phyloP scores from a whole-genome alignment of 2,888 invertebrate genomes.

The Scaptomyza reducta region DNA sequence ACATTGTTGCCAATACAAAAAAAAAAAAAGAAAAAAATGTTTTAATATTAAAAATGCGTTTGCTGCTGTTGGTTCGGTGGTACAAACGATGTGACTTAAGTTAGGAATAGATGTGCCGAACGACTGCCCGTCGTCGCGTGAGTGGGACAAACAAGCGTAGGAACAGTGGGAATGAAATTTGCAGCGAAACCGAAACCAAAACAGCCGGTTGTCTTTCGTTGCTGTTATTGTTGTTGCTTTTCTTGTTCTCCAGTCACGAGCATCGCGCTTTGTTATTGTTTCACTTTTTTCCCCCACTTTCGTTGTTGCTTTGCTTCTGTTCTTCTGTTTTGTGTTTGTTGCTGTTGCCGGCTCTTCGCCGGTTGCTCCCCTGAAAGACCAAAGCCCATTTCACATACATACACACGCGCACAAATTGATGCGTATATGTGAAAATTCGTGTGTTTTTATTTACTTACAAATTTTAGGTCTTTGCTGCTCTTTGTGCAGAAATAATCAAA shows the following conservation, averaged over 20 bases:
- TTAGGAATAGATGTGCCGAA: slow-evolving; percentile 7
- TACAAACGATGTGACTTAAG: slow-evolving; percentile 22
- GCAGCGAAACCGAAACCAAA: slow-evolving; percentile 37
- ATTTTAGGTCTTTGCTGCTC: slow-evolving; percentile 41
- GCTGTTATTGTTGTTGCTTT: slow-evolving; percentile 7
- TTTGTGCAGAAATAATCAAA: slow-evolving; percentile 46
- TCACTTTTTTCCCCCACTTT: slow-evolving; percentile 22
- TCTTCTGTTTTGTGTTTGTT: slow-evolving; percentile 54
- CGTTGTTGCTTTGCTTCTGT: slow-evolving; percentile 32
- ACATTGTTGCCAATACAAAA: no score
- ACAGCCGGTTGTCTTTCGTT: slow-evolving; percentile 44
- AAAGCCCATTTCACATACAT: slow-evolving; percentile 26
- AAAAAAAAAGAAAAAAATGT: background rate
- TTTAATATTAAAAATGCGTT: background rate
- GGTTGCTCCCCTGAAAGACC: slow-evolving; percentile 37
- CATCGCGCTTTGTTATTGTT: slow-evolving; percentile 51
- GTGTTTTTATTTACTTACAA: slow-evolving; percentile 34
- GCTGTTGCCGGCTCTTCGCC: slow-evolving; percentile 64
- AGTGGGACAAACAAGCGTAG: slow-evolving; percentile 67
- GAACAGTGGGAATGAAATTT: slow-evolving; percentile 35
- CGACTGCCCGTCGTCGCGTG: slow-evolving; percentile 53
- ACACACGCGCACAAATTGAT: background rate
- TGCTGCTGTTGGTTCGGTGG: slow-evolving; percentile 1
- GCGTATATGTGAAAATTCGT: background rate
- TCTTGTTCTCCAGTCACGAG: slow-evolving; percentile 37